Evolutionary conservation across 1,140 invertebrate genomes (phyloP), one percentile per base, ranked within the genome.

Genomic region (Drosophila nasuta): DNA sequence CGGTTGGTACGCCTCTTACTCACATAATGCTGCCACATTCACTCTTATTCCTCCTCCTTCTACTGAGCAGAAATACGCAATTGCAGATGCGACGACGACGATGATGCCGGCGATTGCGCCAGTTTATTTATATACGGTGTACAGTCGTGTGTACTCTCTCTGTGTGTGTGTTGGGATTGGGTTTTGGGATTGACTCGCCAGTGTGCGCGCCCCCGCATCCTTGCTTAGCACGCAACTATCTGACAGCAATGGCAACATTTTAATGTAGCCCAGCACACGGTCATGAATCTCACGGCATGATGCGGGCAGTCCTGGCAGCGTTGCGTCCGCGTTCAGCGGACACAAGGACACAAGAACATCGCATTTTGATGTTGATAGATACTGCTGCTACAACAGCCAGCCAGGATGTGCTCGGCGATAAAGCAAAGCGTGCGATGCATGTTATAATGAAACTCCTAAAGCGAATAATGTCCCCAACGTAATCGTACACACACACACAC

Each of bases 391-490:
- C 48, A 56, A 54, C 46, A 77, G 69, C 20, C n/a, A 60, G 41
- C 15, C 57, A 59, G 59, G 73, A 75, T 75, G 73, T 75, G 75
- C 69, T 30, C 56, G 75, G 77, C 59, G 83, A 89, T 89, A 89
- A 89, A 88, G 81, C 71, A 77, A 64, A 79, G 75, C 75, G 81
- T 89, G 85, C 85, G 60, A 85, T 88, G 85, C 85, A 89, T 88
- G 85, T 89, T 88, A 88, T 88, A 88, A 88, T 88, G 85, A 88
- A 88, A 88, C 81, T 83, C 85, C 89, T 89, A 88, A 89, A 88
- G 85, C 85, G 81, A 89, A 85, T 89, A 85, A 88, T 88, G 81
- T 85, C 70, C 73, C 56, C n/a, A 56, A 57, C 10, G 54, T 57
- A 57, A 57, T 57, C 68, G 41, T 38, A 70, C 20, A 5, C 38